These are phyloP conservation scores for Daktulosphaira vitifoliae DNA, from an alignment of 1,140 invertebrate genomes.

Conservation along the genomic window DNA sequence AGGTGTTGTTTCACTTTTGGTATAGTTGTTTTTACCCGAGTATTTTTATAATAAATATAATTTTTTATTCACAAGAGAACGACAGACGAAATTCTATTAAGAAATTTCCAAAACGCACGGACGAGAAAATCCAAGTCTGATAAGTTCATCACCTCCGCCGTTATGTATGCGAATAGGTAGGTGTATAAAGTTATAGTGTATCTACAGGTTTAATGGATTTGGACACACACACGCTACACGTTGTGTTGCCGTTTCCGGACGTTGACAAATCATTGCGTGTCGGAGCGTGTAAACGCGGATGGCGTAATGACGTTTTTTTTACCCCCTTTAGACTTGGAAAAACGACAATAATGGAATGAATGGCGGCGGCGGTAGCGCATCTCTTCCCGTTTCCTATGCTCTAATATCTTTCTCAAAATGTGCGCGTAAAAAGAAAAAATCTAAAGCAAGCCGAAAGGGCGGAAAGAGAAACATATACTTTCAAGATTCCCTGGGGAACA, in stretches of 20 bases:
- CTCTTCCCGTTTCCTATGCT: background rate
- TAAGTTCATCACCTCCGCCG: constrained; percentile 5
- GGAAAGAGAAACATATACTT: constrained; percentile 26
- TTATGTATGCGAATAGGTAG: background rate
- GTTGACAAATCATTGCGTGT: constrained; percentile 33
- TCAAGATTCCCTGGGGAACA: constrained; percentile 21
- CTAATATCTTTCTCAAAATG: constrained; percentile 7
- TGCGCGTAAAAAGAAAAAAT: background rate
- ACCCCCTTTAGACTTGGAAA: background rate
- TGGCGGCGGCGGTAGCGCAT: background rate
- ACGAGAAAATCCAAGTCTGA: constrained; percentile 14
- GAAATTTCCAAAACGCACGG: background rate
- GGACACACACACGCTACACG: constrained; percentile 3
- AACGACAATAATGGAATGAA: constrained; percentile 31
- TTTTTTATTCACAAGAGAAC: background rate
- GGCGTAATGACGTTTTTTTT: constrained; percentile 20
- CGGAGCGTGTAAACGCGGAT: constrained; percentile 26
- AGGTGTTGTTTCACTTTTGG: constrained; percentile 14
- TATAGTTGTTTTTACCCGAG: constrained; percentile 3
- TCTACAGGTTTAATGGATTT: constrained; percentile 15
- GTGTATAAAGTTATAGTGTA: background rate
- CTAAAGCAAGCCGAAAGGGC: background rate
- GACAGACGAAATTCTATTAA: background rate
- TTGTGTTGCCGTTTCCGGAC: constrained; percentile 17
- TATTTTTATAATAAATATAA: too few species aligned